Conservation (phyloP, 2,113 vertebrate species). For the Ptilonorhynchus violaceus region DNA sequence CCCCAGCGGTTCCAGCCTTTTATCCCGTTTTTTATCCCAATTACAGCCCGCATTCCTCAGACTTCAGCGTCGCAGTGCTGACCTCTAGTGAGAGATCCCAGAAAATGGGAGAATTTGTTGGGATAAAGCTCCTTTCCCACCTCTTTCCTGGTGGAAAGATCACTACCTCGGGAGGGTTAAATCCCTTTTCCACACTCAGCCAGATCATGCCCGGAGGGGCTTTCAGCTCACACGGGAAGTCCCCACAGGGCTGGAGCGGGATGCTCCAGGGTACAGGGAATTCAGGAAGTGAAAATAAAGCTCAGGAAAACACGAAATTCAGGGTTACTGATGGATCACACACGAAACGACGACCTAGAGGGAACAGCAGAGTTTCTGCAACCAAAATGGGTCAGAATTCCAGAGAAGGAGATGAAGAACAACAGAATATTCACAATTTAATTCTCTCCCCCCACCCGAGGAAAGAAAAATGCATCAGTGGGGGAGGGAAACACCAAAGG, state of each 20-base stretch:
- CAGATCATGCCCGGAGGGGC: background rate
- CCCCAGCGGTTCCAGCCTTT: background rate
- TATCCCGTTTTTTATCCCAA: background rate
- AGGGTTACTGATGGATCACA: background rate
- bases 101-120: background rate
- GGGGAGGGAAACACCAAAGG: background rate
- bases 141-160: too few species aligned
- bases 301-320: background rate
- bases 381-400: fast-evolving
- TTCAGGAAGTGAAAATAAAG: background rate
- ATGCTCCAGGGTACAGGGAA: background rate
- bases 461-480: fast-evolving
- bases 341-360: fast-evolving
- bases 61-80: background rate
- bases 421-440: background rate
- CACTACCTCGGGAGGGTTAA: fast-evolving
- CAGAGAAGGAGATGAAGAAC: background rate
- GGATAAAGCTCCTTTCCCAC: background rate
- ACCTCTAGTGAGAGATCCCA: slow-evolving; percentile 59
- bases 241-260: background rate
- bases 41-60: background rate
- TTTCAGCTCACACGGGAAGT: background rate
- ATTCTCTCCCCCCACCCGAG: background rate
- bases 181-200: background rate
- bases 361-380: background rate